Percentiles rank a stretch among this genome's conserved stretches.
These are phyloP conservation scores for Mesochorus sp. DNA, from an alignment of 2,888 invertebrate genomes.

Conservation along the genomic window DNA sequence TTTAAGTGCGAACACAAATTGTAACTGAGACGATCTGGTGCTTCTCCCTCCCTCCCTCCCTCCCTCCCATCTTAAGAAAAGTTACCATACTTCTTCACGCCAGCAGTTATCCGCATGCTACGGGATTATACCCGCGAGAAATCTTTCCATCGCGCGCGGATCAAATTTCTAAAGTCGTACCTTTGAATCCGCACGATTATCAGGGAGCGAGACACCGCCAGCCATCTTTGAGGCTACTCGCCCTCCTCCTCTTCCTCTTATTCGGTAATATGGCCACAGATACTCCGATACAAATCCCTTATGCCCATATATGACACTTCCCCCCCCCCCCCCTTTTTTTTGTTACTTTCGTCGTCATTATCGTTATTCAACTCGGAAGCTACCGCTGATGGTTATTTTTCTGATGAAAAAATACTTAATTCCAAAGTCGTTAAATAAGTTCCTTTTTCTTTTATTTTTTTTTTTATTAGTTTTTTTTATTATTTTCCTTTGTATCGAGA, in stretches of 20 bases:
- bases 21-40: conserved; percentile 79
- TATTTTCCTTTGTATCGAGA: too few relatives aligned
- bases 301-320: too few relatives aligned
- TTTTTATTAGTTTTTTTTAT: not conserved
- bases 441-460: not conserved
- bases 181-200: conserved; percentile 71
- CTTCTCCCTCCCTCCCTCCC: conserved; percentile 34
- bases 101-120: not conserved
- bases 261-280: too few relatives aligned
- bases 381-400: not conserved
- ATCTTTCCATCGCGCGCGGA: conserved; percentile 72
- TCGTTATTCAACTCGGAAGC: not conserved
- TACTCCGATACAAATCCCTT: too few relatives aligned
- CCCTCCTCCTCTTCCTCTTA: too few relatives aligned
- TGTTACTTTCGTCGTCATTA: too few relatives aligned
- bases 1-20: conserved; percentile 82
- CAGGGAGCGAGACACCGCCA: conserved; percentile 31
- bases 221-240: conserved; percentile 48
- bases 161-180: conserved; percentile 80
- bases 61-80: too few relatives aligned
- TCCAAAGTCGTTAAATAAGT: not conserved
- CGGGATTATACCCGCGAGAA: conserved; percentile 66
- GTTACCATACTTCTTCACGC: conserved; percentile 28
- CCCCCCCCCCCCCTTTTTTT: too few relatives aligned
- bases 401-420: not conserved